These are phyloP conservation scores for Drosophila kikkawai DNA, from an alignment of 1,140 invertebrate genomes.

Conservation along the genomic window DNA sequence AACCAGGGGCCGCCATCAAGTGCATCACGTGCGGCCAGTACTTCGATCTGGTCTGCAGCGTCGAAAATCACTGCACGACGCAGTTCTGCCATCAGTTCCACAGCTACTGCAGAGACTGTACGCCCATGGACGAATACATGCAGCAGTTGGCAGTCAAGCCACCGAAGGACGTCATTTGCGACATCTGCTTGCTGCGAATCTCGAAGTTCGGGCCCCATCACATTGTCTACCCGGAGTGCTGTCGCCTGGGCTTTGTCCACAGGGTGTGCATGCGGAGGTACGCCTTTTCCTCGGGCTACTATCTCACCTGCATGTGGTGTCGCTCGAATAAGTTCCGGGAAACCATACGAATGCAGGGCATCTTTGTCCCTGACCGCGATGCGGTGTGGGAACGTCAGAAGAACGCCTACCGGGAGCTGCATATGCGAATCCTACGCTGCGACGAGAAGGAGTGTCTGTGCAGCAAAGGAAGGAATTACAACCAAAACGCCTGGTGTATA, in stretches of 20 bases:
- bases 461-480: constrained; percentile 47
- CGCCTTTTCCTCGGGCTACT: constrained; percentile 69
- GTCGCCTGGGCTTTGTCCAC: constrained; percentile 67
- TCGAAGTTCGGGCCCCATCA: constrained; percentile 2
- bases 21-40: constrained; percentile 52
- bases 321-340: constrained; percentile 51
- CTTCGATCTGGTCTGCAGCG: constrained; percentile 58
- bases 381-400: constrained; percentile 68
- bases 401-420: constrained; percentile 63
- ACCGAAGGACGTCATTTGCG: constrained; percentile 25
- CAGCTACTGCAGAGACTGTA: constrained; percentile 55
- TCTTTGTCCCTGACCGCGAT: constrained; percentile 76
- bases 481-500: constrained; percentile 27
- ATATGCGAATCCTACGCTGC: constrained; percentile 43
- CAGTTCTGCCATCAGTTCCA: constrained; percentile 49
- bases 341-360: constrained; percentile 46
- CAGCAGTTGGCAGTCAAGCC: constrained; percentile 21
- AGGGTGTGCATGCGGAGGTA: constrained; percentile 60
- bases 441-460: constrained; percentile 52
- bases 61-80: constrained; percentile 22
- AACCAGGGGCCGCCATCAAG: constrained; percentile 42
- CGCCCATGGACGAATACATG: constrained; percentile 46
- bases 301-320: constrained; percentile 78
- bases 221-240: constrained; percentile 61
- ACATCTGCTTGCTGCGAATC: constrained; percentile 54